Evolutionary conservation across 2,888 invertebrate genomes (phyloP), one percentile per base, ranked within the genome.

Genomic region (Drosophila nr. perissopoda): DNA sequence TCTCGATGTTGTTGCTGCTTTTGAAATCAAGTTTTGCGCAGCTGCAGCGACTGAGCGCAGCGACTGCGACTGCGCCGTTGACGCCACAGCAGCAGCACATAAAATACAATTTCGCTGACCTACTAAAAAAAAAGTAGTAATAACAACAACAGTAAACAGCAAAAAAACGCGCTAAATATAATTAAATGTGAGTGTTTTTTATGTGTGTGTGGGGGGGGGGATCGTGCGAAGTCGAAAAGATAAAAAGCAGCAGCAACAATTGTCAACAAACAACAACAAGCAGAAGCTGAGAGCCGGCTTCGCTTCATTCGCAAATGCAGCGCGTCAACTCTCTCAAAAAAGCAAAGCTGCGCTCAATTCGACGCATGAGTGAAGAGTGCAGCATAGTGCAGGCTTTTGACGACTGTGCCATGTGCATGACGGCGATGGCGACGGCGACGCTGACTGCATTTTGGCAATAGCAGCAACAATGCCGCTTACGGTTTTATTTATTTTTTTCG

Each of bases 91-190:
- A 75, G 29, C 40, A 27, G 27, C 57, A 60, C 61, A 58, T 11
- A 13, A 76, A 73, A 71, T 67, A 74, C 66, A 78, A 90, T 86
- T 90, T 87, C 83, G 89, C 90, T 87, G 87, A 87, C 87, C 87
- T 73, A 87, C 87, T 86, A 90, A 84, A 85, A 80, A 57, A 66
- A 51, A 65, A 56, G 25, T 31, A 79, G 61, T 60, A 80, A 71
- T 64, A 85, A 70, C 67, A 75, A 62, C 56, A 78, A 69, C 68
- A 65, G 56, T 56, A 63, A 67, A 60, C 63, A 48, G 52, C 36
- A 62, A 73, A 74, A 73, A 74, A 78, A 75, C 63, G 75, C 75
- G 80, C 78, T 57, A 80, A 82, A 80, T 76, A 82, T 80, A 84
- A 86, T 87, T 82, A 82, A 89, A 86, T 74, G 76, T 83, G 70